These are phyloP conservation scores for Triops cancriformis DNA, from an alignment of 1,140 invertebrate species.

Conservation along the genomic window DNA sequence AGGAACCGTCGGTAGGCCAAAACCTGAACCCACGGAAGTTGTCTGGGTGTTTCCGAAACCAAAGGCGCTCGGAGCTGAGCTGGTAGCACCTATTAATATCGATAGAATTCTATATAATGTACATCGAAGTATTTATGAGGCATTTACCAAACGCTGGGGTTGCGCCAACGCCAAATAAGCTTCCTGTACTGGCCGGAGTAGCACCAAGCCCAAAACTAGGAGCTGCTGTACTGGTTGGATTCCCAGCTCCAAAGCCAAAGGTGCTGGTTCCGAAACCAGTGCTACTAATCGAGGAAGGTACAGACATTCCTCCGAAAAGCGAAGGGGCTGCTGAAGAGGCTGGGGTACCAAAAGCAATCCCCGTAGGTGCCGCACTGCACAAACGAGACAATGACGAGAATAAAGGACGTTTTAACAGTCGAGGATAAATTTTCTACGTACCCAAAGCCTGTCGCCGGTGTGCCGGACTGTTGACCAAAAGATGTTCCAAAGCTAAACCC, in stretches of 20 bases:
- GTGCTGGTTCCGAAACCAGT: neutral
- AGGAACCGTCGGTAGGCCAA: conserved; percentile 26
- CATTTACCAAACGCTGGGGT: conserved; percentile 28
- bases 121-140: neutral
- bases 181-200: conserved; percentile 31
- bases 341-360: neutral
- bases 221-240: neutral
- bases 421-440: neutral
- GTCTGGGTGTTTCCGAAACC: conserved; percentile 21
- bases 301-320: neutral
- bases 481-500: neutral
- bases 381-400: neutral
- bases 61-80: conserved; percentile 30
- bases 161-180: conserved; percentile 19
- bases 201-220: conserved; percentile 24
- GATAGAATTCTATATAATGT: neutral
- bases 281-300: neutral
- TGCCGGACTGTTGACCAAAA: neutral
- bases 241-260: conserved; percentile 5
- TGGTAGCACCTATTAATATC: neutral
- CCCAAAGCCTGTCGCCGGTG: neutral
- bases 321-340: neutral
- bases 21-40: conserved; percentile 24
- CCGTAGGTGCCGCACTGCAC: conserved; percentile 14
- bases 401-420: neutral